Percentiles rank a stretch among this genome's conserved stretches.
These are phyloP conservation scores for Dipus sagitta DNA, from an alignment of 2,797 vertebrate species.

Conservation along the genomic window DNA sequence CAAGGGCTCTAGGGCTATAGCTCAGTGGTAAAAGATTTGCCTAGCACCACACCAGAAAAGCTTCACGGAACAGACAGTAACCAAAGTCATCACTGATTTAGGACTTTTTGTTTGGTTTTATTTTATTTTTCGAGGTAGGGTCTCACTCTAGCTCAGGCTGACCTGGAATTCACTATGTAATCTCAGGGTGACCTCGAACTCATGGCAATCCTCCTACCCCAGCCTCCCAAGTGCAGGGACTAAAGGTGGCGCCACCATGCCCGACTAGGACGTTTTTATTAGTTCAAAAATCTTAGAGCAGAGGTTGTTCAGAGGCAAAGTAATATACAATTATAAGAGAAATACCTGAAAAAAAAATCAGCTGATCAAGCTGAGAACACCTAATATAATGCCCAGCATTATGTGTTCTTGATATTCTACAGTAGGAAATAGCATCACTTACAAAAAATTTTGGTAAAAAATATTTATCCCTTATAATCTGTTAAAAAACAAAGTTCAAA, in stretches of 20 bases:
- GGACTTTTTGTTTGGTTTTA: too few relatives aligned
- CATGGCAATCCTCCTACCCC: too few relatives aligned
- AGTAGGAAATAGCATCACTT: background rate
- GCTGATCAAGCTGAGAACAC: background rate
- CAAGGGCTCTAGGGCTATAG: background rate
- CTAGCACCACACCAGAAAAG: background rate
- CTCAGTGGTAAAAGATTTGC: background rate
- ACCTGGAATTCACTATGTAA: too few relatives aligned
- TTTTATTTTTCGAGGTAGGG: too few relatives aligned
- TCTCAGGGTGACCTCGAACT: too few relatives aligned
- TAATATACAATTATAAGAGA: background rate
- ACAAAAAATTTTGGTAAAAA: background rate
- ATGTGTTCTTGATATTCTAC: background rate
- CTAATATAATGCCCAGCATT: background rate
- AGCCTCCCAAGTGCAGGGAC: too few relatives aligned
- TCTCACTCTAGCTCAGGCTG: too few relatives aligned
- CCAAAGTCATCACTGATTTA: too few relatives aligned
- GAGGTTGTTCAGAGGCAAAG: background rate
- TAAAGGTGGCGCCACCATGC: too few relatives aligned
- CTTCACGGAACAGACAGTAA: too few relatives aligned
- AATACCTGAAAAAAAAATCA: background rate
- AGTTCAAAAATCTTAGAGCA: background rate
- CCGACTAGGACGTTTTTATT: background rate
- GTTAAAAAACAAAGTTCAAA: too few relatives aligned
- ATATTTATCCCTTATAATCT: background rate